Base-by-base conservation (phyloP, 2,797 vertebrate genomes). In the Discoglossus pictus region DNA sequence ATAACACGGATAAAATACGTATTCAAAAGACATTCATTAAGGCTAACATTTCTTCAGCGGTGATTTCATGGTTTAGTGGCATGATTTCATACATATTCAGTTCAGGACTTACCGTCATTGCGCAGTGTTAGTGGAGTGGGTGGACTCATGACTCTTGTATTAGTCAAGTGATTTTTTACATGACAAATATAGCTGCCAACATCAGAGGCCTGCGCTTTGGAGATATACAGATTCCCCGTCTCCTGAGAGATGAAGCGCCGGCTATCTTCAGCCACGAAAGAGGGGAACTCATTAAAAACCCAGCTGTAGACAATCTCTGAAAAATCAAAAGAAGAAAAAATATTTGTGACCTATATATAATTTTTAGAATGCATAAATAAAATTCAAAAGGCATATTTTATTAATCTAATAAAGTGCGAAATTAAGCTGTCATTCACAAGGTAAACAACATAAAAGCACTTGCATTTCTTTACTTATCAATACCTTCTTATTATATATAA, bases 171-270 rank as follows among this genome's bases (percentile, higher is more conserved):
- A 84, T 97, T 98, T 89, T 96, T 98, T 77, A 98, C 93, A 73
- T 95, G 85, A 67, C 96, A 99, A 83, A 98, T 96, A 79, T 99
- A 99, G 76, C 95, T 99, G 76, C 96, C 96, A 25, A 99, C 94
- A 23, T 98, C 96, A 0, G 93, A 95, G n/a, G 92, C 86, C 72
- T 98, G 96, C 62, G 96, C 96, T 84, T 99, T 98, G 17, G 96
- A 96, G 80, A 99, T 94, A 78, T 99, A 99, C 67, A 99, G 91
- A 84, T 98, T 98, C 62, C 96, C 96, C 1, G 93, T 99, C 77
- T 94, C 91, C 80, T 98, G 96, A 66, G 96, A 99, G 82, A 99
- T 95, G 87, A 99, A 99, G 23, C 96, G 92, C n/a, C 96, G 90
- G 66, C 94, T 97, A 76, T 99, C 96, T 84, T 98, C 96, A 10